These are phyloP conservation scores for Penaeus indicus DNA, from an alignment of 1,140 invertebrate species.

Conservation along the genomic window DNA sequence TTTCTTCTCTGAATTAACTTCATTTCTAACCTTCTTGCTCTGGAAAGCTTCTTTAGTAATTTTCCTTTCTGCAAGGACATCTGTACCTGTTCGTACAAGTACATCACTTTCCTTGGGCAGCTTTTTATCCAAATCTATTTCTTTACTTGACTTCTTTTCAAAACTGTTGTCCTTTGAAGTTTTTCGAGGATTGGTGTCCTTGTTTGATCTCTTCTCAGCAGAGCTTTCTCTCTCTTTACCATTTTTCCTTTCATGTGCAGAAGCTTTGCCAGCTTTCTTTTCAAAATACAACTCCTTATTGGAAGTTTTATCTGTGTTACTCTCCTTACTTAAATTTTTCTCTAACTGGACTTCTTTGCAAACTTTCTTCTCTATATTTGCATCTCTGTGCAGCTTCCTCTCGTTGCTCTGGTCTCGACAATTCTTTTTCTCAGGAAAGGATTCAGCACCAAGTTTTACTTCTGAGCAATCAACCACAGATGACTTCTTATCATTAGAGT, in stretches of 20 bases:
- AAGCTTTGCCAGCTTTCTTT: constrained; percentile 20
- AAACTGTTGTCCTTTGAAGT: constrained; percentile 13
- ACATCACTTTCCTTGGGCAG: too few relatives aligned
- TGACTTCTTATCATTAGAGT: not conserved
- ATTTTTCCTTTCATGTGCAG: constrained; percentile 16
- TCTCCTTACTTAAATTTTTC: not conserved
- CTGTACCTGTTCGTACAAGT: too few relatives aligned
- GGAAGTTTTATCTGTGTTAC: not conserved
- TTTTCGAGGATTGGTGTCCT: constrained; percentile 29
- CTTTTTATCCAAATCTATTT: not conserved
- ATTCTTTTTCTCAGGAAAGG: too few relatives aligned
- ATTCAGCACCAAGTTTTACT: too few relatives aligned
- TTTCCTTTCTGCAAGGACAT: too few relatives aligned
- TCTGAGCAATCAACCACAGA: too few relatives aligned
- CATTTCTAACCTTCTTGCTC: constrained; percentile 21
- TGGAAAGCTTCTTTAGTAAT: too few relatives aligned
- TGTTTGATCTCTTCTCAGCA: constrained; percentile 29
- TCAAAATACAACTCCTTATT: constrained; percentile 19
- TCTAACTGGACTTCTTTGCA: not conserved
- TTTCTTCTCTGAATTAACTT: not conserved
- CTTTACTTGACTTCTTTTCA: constrained; percentile 49
- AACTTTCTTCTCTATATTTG: not conserved
- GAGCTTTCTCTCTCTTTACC: constrained; percentile 24
- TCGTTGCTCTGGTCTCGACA: not conserved
- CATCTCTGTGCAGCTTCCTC: not conserved